Evolutionary conservation across 2,797 vertebrate genomes (phyloP).

Genomic region (Tamandua tetradactyla): DNA sequence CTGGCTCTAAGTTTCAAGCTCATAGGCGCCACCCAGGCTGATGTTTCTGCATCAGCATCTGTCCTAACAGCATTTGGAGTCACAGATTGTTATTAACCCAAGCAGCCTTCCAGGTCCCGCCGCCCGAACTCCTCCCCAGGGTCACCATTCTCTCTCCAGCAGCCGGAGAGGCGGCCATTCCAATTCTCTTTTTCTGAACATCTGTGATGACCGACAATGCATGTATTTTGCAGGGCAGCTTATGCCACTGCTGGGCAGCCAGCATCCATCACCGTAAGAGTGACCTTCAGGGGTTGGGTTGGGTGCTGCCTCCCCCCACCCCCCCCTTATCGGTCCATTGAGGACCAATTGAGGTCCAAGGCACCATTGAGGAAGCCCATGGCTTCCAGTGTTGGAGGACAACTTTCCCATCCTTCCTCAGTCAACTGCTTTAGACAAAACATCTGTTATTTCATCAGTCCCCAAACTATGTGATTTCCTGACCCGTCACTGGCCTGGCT

Average conservation of each 20-base stretch:
- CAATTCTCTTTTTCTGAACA: not conserved
- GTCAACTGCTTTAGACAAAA: not conserved
- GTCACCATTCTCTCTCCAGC: not conserved
- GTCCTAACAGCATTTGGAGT: not conserved
- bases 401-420: not conserved
- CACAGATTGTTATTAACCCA: not conserved
- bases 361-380: too few species aligned
- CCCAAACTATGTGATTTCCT: not conserved
- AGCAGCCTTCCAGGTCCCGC: not conserved
- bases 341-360: not conserved
- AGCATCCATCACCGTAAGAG: too few species aligned
- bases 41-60: not conserved
- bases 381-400: not conserved
- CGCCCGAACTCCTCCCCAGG: not conserved
- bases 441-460: not conserved
- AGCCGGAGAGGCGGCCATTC: not conserved
- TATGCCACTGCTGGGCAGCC: not conserved
- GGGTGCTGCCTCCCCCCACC: not conserved
- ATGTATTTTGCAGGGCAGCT: not conserved
- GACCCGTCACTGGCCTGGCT: not conserved
- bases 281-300: not conserved
- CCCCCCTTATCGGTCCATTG: not conserved
- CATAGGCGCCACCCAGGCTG: not conserved
- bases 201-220: not conserved
- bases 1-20: not conserved